Conservation (phyloP, 1,140 invertebrate genomes). For the Forficula auricularia region DNA sequence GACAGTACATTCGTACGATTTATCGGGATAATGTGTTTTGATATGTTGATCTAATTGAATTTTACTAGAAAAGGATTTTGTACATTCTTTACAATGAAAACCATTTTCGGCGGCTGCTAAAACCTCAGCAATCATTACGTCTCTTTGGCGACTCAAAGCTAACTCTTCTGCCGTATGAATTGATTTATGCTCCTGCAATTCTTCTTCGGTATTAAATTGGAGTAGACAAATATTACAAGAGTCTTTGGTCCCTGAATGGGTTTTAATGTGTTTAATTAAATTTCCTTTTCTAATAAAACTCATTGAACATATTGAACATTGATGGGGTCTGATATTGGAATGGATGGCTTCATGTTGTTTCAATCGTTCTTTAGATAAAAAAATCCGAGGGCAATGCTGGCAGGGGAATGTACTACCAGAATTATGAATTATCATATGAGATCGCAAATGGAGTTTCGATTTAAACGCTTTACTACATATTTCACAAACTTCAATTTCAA, state of each 20-base stretch:
- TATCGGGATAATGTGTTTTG: constrained; percentile 8
- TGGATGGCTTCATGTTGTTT: too few species aligned
- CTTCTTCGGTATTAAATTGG: neutral
- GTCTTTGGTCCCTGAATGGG: neutral
- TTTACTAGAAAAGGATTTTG: constrained; percentile 20
- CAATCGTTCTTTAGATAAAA: too few species aligned
- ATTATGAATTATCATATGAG: too few species aligned
- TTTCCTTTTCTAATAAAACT: too few species aligned
- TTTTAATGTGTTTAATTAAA: constrained; percentile 1
- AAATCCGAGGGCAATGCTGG: too few species aligned
- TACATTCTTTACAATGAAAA: constrained; percentile 25
- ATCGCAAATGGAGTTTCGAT: too few species aligned
- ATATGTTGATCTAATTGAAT: constrained; percentile 4
- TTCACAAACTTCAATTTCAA: too few species aligned
- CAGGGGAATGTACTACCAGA: too few species aligned
- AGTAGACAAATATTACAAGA: constrained; percentile 29
- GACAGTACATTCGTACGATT: constrained; percentile 6
- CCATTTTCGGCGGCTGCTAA: neutral
- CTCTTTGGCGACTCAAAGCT: neutral
- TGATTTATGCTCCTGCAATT: neutral
- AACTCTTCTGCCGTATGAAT: constrained; percentile 24
- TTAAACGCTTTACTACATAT: too few species aligned
- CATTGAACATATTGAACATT: constrained; percentile 38
- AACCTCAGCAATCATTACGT: too few species aligned
- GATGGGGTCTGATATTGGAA: constrained; percentile 34